phyloP scores from a whole-genome alignment of 2,113 vertebrate genomes.

The Etheostoma spectabile region DNA sequence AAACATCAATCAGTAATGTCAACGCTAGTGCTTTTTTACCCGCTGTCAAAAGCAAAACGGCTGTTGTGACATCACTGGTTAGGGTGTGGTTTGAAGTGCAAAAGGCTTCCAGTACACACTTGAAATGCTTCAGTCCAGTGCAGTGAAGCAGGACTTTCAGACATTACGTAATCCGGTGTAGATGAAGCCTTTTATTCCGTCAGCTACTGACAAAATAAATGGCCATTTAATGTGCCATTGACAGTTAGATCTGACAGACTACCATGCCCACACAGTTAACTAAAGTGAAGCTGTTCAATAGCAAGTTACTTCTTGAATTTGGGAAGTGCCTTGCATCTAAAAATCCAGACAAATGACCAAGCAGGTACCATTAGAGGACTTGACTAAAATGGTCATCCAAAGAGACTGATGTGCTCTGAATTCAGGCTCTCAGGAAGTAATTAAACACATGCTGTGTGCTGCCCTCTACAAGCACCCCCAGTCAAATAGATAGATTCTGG shows the following conservation, averaged over 20 bases:
- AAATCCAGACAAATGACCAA: conserved; percentile 23
- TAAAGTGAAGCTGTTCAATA: background rate
- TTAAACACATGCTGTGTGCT: conserved; percentile 23
- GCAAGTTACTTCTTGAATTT: conserved; percentile 6
- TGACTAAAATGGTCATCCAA: conserved; percentile 21
- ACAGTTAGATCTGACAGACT: conserved; percentile 20
- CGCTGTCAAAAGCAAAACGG: background rate
- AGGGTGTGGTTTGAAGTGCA: background rate
- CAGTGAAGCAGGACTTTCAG: background rate
- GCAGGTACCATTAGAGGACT: background rate
- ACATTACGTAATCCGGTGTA: background rate
- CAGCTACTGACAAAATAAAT: conserved; percentile 10
- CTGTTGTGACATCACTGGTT: background rate
- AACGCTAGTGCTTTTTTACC: background rate
- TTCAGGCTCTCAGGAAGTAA: conserved; percentile 13
- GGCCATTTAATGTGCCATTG: conserved; percentile 2
- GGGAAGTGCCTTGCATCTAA: background rate
- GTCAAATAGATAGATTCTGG: conserved; percentile 7
- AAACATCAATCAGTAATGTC: background rate
- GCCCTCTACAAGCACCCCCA: conserved; percentile 6
- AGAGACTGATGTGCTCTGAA: conserved; percentile 13
- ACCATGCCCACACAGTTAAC: conserved; percentile 12
- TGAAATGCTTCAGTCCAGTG: background rate
- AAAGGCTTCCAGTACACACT: background rate
- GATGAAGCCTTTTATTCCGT: background rate